Evolutionary conservation across 1,140 invertebrate species (phyloP).

Genomic region (Drosophila teissieri): DNA sequence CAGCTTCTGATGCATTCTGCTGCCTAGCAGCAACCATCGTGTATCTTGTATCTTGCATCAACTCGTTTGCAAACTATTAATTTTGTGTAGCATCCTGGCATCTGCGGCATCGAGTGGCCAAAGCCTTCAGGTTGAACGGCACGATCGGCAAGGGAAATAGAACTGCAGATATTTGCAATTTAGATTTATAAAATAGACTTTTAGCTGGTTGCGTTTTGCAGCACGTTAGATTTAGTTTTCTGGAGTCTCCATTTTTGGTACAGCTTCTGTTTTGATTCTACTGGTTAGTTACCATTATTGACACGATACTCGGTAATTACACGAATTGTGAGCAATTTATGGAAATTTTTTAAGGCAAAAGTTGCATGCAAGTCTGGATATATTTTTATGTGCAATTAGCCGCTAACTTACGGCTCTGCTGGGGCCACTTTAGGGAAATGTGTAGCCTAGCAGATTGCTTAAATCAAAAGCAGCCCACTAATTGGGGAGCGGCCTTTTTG

Average conservation of each 20-base stretch:
- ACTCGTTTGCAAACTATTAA: constrained; percentile 82
- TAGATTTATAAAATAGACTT: constrained; percentile 50
- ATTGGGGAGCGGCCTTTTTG: constrained; percentile 59
- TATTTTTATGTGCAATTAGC: constrained; percentile 28
- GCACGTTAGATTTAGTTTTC: constrained; percentile 5
- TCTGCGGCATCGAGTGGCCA: constrained; percentile 53
- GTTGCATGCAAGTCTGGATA: constrained; percentile 30
- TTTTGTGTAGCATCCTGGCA: constrained; percentile 78
- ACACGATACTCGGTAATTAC: constrained; percentile 33
- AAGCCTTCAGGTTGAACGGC: constrained; percentile 64
- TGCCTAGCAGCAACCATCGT: constrained; percentile 45
- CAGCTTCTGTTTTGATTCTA: constrained; percentile 25
- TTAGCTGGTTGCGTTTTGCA: constrained; percentile 10
- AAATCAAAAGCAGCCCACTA: constrained; percentile 57
- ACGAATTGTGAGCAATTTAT: constrained; percentile 31
- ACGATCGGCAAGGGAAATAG: constrained; percentile 28
- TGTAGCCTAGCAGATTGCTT: constrained; percentile 16
- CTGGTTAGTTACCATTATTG: constrained; percentile 16
- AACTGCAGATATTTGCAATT: constrained; percentile 55
- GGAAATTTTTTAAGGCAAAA: constrained; percentile 18
- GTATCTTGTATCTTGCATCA: constrained; percentile 79
- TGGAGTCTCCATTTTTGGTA: not conserved
- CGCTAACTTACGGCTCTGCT: not conserved
- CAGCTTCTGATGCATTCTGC: constrained; percentile 25
- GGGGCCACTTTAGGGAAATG: constrained; percentile 11